These are phyloP conservation scores for Meloidogyne exigua DNA, from an alignment of 1,140 invertebrate genomes.

Conservation along the genomic window DNA sequence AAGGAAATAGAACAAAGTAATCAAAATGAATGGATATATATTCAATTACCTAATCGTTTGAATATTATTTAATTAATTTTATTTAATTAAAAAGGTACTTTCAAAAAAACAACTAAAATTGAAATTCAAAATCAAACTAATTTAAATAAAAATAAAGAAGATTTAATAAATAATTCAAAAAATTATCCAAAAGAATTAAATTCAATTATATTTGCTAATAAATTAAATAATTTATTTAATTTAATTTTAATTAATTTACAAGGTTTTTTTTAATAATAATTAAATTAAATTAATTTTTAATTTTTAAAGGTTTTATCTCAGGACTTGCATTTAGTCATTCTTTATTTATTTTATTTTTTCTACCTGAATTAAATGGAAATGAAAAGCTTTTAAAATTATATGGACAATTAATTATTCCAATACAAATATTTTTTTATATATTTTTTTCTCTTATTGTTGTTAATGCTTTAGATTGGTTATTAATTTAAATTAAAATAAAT, in stretches of 20 bases:
- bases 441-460: conserved; percentile 13
- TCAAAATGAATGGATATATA: conserved; percentile 2
- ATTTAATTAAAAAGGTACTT: neutral
- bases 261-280: neutral
- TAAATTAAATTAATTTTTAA: neutral
- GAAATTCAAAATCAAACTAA: neutral
- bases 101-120: neutral
- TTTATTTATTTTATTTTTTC: conserved; percentile 12
- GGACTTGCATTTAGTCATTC: conserved; percentile 23
- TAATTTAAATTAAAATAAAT: too few relatives aligned
- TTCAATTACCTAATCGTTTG: conserved; percentile 5
- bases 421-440: conserved; percentile 21
- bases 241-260: neutral
- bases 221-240: neutral
- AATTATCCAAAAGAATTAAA: neutral
- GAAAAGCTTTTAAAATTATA: neutral
- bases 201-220: conserved; percentile 1
- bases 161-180: neutral
- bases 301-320: conserved; percentile 16
- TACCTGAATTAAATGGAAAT: neutral
- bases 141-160: neutral
- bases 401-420: neutral
- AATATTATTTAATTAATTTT: neutral
- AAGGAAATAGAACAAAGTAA: neutral
- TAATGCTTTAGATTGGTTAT: conserved; percentile 13